Evolutionary conservation across 2,797 vertebrate genomes (phyloP).

Genomic region (Amniataba percoides): DNA sequence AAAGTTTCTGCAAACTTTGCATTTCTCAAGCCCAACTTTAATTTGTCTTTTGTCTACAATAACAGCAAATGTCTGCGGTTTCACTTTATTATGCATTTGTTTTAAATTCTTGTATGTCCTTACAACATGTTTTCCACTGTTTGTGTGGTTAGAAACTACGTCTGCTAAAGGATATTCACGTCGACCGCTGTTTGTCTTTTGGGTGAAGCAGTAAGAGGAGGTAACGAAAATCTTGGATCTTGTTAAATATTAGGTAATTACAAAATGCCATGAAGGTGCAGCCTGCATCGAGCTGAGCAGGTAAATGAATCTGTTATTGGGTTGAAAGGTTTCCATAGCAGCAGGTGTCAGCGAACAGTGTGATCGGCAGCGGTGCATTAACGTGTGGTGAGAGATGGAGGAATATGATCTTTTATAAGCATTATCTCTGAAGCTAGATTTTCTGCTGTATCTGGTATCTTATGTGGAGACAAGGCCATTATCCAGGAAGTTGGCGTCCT

Average conservation of each 20-base stretch:
- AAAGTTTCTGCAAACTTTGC: conserved; percentile 5
- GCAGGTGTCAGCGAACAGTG: not conserved
- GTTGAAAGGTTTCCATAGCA: conserved; percentile 17
- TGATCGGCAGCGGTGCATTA: not conserved
- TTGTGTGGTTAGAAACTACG: not conserved
- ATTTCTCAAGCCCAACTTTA: not conserved
- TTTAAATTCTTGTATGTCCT: not conserved
- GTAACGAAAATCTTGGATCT: not conserved
- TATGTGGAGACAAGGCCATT: no score
- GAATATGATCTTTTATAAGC: not conserved
- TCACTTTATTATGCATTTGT: conserved; percentile 6
- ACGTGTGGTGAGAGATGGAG: not conserved
- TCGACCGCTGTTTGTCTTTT: not conserved
- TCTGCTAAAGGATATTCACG: not conserved
- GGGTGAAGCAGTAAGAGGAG: not conserved
- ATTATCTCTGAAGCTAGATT: not conserved
- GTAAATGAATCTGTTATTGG: not conserved
- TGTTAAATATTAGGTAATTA: not conserved
- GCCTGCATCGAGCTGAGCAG: not conserved
- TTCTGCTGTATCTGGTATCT: no score
- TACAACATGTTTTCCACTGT: not conserved
- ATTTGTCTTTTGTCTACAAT: conserved; percentile 13
- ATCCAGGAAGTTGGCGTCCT: no score
- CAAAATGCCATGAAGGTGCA: not conserved
- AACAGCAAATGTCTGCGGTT: conserved; percentile 8